Base-by-base conservation (phyloP, 2,797 vertebrate genomes). In the Ptychobarbus kaznakovi region DNA sequence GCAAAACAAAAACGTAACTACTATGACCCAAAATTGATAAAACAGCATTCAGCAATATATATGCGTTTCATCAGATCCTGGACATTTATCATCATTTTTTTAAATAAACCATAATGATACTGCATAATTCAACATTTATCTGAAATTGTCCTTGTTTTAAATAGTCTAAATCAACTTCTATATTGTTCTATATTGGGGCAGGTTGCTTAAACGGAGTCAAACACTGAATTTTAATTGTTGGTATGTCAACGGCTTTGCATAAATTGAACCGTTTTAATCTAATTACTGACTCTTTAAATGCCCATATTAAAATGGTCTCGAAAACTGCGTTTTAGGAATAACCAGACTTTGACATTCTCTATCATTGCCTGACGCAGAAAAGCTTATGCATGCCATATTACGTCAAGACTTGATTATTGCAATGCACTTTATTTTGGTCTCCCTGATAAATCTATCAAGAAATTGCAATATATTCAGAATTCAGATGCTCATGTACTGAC, bases 1-100 rank as follows among this genome's bases (percentile, higher is more conserved):
- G 80, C 35, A 85, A 46, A 74, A 63, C 58, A 82, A 66, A 61
- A 81, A 6, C 5, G 0, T 12, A 81, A 58, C 46, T n/a, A 65
- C 49, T 22, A 42, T 80, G 3, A 22, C 18, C 11, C 9, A 65
- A 65, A 40, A 40, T 40, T 15, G 8, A 65, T 18, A 12, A 46
- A 46, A 25, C 13, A 78, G 25, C 3, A n/a, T 4, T 40, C 1
- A 58, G 1, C 11, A n/a, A 40, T n/a, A 76, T 13, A 6, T 32
- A 44, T 18, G 9, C 7, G 12, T 10, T 58, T 42, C 12, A 25
- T 77, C 3, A 77, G 56, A 2, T 22, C 1, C 12, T 58, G 32
- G 3, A 22, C 5, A 56, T 32, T 20, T 35, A 1, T 75, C 10
- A 1, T 65, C 2, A 0, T 44, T 8, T 40, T 40, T 40, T 10